Conservation (phyloP, 2,888 invertebrate species). For the Julus scandinavius region DNA sequence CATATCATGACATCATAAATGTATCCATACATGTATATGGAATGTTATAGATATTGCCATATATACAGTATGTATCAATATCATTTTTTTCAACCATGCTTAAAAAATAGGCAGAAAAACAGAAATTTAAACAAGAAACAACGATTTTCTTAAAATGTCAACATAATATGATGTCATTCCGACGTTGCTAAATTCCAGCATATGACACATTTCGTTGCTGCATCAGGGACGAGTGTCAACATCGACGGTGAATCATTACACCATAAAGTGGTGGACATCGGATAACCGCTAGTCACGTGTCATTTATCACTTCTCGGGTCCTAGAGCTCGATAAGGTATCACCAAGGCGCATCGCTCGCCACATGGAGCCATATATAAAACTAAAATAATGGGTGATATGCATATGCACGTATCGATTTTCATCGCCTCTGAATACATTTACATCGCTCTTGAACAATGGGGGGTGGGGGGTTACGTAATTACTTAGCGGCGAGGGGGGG, state of each 20-base stretch:
- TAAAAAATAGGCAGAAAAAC: too few species aligned
- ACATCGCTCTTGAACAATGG: neutral
- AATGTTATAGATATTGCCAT: too few species aligned
- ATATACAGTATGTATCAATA: too few species aligned
- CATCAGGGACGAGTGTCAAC: neutral
- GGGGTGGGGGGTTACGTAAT: neutral
- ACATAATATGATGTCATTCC: too few species aligned
- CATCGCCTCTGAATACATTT: neutral
- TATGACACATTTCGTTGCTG: neutral
- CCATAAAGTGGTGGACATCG: slow-evolving; percentile 10
- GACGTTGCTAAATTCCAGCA: neutral
- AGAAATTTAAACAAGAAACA: too few species aligned
- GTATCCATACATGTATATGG: too few species aligned
- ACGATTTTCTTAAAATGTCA: too few species aligned
- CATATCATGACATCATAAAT: too few species aligned
- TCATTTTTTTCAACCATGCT: too few species aligned
- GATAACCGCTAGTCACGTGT: slow-evolving; percentile 11
- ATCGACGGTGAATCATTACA: neutral
- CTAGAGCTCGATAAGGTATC: neutral
- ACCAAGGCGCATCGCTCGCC: neutral
- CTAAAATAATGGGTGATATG: neutral
- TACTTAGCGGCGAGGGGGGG: neutral
- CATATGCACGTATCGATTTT: neutral
- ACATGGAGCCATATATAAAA: neutral
- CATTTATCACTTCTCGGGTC: slow-evolving; percentile 9